phyloP scores from a whole-genome alignment of 2,888 invertebrate species.

The Ethmia dodecea region DNA sequence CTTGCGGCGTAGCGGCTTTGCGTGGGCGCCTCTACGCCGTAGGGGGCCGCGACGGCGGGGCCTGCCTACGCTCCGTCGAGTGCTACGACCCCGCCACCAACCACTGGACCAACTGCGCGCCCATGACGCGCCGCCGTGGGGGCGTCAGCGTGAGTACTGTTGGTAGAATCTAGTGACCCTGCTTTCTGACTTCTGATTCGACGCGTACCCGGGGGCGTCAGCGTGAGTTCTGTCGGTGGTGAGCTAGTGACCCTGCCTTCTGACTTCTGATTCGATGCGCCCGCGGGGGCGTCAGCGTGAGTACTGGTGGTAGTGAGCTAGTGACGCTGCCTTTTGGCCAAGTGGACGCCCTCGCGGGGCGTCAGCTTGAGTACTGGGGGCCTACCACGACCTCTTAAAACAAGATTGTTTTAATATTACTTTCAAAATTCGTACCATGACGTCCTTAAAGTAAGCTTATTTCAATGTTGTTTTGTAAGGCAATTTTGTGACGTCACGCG shows the following conservation, averaged over 20 bases:
- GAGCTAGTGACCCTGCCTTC: conserved; percentile 87
- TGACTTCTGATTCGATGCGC: conserved; percentile 87
- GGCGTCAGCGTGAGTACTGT: conserved; percentile 86
- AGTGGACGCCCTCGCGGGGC: no score
- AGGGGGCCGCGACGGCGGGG: conserved; percentile 94
- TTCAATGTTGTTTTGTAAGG: no score
- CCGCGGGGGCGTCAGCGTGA: conserved; percentile 92
- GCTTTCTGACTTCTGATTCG: conserved; percentile 93
- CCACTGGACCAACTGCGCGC: conserved; percentile 89
- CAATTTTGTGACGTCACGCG: no score
- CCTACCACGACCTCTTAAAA: no score
- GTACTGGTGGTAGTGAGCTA: no score
- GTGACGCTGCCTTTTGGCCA: no score
- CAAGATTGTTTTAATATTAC: no score
- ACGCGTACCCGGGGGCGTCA: conserved; percentile 88
- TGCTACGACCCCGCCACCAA: conserved; percentile 86
- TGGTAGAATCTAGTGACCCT: conserved; percentile 64
- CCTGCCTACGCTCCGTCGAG: conserved; percentile 94
- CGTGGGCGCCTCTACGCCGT: conserved; percentile 92
- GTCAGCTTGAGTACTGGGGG: no score
- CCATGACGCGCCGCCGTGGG: conserved; percentile 91
- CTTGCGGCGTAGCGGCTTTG: conserved; percentile 93
- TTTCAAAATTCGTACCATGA: no score
- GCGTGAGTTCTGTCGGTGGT: conserved; percentile 96
- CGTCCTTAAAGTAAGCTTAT: no score